A percentile compares a stretch with the other conserved stretches of the same genome.
Evolutionary conservation across 2,113 vertebrate genomes (phyloP).

Genomic region (Murina feae): DNA sequence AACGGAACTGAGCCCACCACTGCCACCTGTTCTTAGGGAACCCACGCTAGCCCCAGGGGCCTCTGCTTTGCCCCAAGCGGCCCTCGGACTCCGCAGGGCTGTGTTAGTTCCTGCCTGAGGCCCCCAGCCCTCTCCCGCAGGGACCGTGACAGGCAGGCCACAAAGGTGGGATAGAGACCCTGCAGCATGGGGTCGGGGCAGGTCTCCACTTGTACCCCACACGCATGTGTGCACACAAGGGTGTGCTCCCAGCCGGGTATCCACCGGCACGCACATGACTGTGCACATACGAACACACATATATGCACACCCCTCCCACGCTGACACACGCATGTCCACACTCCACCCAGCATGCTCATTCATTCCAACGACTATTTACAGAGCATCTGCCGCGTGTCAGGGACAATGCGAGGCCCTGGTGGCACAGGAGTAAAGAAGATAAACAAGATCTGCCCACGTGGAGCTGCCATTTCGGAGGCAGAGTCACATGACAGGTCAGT

Average conservation of each 20-base stretch:
- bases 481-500: neutral
- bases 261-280: rapidly evolving
- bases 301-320: rapidly evolving
- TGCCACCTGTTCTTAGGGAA: neutral
- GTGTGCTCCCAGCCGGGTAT: neutral
- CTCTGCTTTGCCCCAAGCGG: neutral
- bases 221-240: rapidly evolving
- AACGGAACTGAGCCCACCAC: neutral
- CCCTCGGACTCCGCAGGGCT: neutral
- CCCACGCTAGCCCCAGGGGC: neutral
- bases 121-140: neutral
- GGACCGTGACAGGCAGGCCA: neutral
- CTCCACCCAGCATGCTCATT: neutral
- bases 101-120: neutral
- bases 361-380: neutral
- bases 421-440: neutral
- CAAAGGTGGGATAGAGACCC: too few species aligned
- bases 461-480: neutral
- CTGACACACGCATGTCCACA: neutral
- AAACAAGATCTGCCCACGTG: neutral
- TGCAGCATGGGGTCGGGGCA: neutral
- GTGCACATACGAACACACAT: neutral
- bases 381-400: neutral
- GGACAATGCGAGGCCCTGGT: neutral
- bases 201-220: neutral